Conservation (phyloP, 2,888 invertebrate species). For the Neoaliturus tenellus region DNA sequence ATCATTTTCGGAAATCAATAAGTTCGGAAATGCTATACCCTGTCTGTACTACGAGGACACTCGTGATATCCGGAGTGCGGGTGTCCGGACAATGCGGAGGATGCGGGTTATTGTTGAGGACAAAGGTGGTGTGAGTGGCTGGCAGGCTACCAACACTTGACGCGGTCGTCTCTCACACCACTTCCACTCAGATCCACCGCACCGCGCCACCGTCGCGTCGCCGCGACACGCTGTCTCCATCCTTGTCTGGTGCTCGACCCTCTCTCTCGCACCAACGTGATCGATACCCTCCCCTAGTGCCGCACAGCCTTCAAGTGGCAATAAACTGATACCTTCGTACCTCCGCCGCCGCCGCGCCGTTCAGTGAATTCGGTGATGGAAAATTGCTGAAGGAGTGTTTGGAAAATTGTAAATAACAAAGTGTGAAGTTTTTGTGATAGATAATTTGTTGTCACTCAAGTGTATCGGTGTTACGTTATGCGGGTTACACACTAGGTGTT, state of each 20-base stretch:
- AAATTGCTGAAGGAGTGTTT: too few relatives aligned
- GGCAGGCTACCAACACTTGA: conserved; percentile 6
- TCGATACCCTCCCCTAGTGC: not conserved
- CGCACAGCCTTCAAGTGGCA: not conserved
- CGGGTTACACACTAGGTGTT: too few relatives aligned
- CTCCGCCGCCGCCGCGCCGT: too few relatives aligned
- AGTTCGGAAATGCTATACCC: too few relatives aligned
- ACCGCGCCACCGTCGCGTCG: not conserved
- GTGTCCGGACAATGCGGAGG: conserved; percentile 4
- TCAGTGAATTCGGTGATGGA: not conserved
- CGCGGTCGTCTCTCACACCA: not conserved
- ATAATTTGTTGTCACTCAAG: too few relatives aligned
- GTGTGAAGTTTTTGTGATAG: too few relatives aligned
- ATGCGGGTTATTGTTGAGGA: conserved; percentile 7
- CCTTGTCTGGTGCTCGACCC: not conserved
- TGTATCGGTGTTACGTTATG: too few relatives aligned
- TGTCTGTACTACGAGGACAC: not conserved
- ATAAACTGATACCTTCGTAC: not conserved
- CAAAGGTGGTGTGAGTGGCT: conserved; percentile 13
- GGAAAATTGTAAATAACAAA: too few relatives aligned
- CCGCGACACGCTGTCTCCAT: not conserved
- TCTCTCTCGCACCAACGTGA: not conserved
- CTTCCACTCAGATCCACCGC: too few relatives aligned
- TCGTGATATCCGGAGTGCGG: not conserved
- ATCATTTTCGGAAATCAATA: too few relatives aligned